Base-by-base conservation (phyloP, 2,797 vertebrate genomes). In the Sebastes iracundus region DNA sequence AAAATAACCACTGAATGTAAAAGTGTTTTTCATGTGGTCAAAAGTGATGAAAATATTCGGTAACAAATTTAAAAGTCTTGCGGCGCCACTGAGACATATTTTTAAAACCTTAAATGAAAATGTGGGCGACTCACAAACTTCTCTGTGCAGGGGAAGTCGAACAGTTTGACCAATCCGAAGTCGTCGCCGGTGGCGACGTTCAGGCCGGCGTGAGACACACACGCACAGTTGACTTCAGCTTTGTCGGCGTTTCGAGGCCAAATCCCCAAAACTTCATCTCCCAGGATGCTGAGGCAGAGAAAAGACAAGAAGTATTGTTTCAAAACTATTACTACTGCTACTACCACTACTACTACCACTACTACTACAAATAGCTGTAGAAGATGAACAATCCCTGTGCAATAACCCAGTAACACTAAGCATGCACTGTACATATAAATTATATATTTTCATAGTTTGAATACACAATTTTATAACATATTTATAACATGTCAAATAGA, bases 161-260 rank as follows among this genome's bases (percentile, higher is more conserved):
- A 99, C 69, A 99, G 97, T 89, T 98, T 98, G 87, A 99, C 96
- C 18, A 99, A 94, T 33, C 98, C 98, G 0, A 99, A 97, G 94
- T 99, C 98, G 1, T 99, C 98, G 2, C 98, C 98, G 0, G 97
- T 97, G 87, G 94, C 97, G n/a, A 98, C 78, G 75, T 98, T 99
- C 59, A 98, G 90, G 52, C 98, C 97, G 4, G 96, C 90, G 0
- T 98, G 97, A 55, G 97, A 99, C 84, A 99, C 98, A 11, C 97
- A 97, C 0, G 97, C 97, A 0, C 98, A 99, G 88, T 96, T 98
- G 53, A 99, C 97, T 0, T 99, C 97, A 0, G 97, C 97, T 84
- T 97, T 98, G 82, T 99, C 98, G 2, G 97, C 97, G 0, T 97
- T 98, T 42, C 98, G 94, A 0, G 98, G 97, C 98, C 98, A 99